Conservation (phyloP, 2,797 vertebrate species). For the Diglossa cyanea region DNA sequence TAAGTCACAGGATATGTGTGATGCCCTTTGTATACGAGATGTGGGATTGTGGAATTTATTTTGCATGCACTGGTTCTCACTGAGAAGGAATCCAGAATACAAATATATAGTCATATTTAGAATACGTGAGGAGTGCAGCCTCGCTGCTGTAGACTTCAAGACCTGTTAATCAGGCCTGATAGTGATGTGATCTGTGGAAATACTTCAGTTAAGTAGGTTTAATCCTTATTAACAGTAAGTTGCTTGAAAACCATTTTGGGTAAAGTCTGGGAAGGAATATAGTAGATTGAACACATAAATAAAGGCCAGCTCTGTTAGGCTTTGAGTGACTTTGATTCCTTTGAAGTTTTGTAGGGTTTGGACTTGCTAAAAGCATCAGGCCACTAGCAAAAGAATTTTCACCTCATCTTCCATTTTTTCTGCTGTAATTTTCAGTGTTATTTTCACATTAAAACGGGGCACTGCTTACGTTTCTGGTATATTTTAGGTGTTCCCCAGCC, state of each 20-base stretch:
- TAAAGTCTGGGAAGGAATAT: background rate
- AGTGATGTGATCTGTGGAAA: slow-evolving; percentile 46
- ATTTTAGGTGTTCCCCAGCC: background rate
- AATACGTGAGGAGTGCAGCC: background rate
- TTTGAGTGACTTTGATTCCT: background rate
- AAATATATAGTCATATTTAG: slow-evolving; percentile 19
- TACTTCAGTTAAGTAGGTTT: slow-evolving; percentile 43
- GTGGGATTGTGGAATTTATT: slow-evolving; percentile 53
- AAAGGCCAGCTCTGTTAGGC: background rate
- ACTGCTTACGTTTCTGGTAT: background rate
- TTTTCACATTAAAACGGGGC: background rate
- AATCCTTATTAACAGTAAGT: slow-evolving; percentile 51
- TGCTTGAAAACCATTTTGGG: slow-evolving; percentile 31
- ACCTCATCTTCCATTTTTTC: background rate
- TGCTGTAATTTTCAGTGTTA: background rate
- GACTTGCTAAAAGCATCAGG: background rate
- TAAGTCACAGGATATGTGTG: slow-evolving; percentile 53
- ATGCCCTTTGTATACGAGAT: slow-evolving; percentile 57
- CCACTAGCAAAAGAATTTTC: background rate
- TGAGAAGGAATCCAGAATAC: slow-evolving; percentile 38
- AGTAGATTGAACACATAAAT: background rate
- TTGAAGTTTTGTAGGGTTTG: background rate
- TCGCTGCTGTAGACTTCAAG: background rate
- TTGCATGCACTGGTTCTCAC: slow-evolving; percentile 25
- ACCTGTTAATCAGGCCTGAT: slow-evolving; percentile 3